A percentile compares a stretch with the other conserved stretches of the same genome.
Conservation (phyloP, 2,888 invertebrate genomes). For the Tetramorium bicarinatum region DNA sequence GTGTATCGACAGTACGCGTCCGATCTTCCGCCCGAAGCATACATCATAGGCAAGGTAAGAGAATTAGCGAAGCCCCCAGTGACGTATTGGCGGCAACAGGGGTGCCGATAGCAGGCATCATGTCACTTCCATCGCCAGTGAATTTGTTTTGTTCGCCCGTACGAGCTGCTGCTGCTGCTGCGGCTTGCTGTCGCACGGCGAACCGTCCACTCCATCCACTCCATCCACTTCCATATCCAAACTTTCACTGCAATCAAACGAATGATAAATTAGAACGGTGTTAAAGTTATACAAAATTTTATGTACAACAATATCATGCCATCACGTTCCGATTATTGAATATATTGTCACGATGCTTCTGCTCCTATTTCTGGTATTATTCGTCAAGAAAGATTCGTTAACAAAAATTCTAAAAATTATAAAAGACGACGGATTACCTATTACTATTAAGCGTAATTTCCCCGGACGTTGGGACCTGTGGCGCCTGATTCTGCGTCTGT, state of each 20-base stretch:
- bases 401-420: not conserved
- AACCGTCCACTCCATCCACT: slow-evolving; percentile 83
- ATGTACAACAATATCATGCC: not conserved
- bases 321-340: not conserved
- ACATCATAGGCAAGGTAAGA: slow-evolving; percentile 80
- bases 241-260: slow-evolving; percentile 82
- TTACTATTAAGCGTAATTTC: slow-evolving; percentile 89
- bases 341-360: not conserved
- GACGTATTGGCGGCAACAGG: slow-evolving; percentile 83
- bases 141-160: slow-evolving; percentile 87
- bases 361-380: not conserved
- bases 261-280: not conserved
- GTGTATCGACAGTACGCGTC: slow-evolving; percentile 59
- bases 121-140: slow-evolving; percentile 89
- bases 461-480: slow-evolving; percentile 85
- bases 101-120: slow-evolving; percentile 87
- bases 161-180: slow-evolving; percentile 86
- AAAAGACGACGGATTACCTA: slow-evolving; percentile 85
- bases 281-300: not conserved
- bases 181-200: slow-evolving; percentile 85
- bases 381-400: not conserved
- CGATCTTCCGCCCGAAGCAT: slow-evolving; percentile 77
- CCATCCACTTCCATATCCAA: slow-evolving; percentile 84
- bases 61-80: slow-evolving; percentile 85
- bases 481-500: slow-evolving; percentile 79